phyloP scores from a whole-genome alignment of 2,888 invertebrate genomes.

The Zygothrica quintamaculata region DNA sequence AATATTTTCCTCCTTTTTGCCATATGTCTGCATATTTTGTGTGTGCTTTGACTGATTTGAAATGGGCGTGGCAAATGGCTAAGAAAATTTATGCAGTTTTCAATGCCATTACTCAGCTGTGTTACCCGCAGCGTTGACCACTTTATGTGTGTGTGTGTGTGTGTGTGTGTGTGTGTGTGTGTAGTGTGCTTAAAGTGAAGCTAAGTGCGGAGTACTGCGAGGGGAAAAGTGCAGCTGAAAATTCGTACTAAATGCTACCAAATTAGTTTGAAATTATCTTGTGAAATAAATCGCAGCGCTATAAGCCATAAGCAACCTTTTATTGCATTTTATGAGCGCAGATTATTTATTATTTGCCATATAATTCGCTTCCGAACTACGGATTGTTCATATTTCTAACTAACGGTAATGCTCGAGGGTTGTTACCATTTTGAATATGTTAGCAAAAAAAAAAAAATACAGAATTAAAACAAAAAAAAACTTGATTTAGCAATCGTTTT shows the following conservation, averaged over 20 bases:
- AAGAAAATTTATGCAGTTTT: slow-evolving; percentile 73
- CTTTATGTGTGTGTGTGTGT: background rate
- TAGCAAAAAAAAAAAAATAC: slow-evolving; percentile 2
- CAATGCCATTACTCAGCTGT: slow-evolving; percentile 75
- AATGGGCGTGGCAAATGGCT: slow-evolving; percentile 54
- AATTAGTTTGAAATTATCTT: slow-evolving; percentile 76
- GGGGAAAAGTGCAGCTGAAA: slow-evolving; percentile 39
- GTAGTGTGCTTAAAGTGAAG: background rate
- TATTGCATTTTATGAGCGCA: slow-evolving; percentile 74
- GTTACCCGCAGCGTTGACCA: slow-evolving; percentile 33
- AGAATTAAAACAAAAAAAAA: slow-evolving; percentile 2
- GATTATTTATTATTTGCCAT: slow-evolving; percentile 77
- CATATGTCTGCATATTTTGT: slow-evolving; percentile 37
- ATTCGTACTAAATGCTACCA: slow-evolving; percentile 75
- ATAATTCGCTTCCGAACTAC: slow-evolving; percentile 77
- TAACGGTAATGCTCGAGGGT: slow-evolving; percentile 36
- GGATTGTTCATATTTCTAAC: slow-evolving; percentile 36
- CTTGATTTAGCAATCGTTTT: slow-evolving; percentile 15
- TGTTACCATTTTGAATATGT: slow-evolving; percentile 17
- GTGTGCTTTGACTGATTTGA: slow-evolving; percentile 61
- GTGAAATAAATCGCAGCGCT: slow-evolving; percentile 69
- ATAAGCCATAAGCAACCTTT: slow-evolving; percentile 61
- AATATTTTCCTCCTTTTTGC: slow-evolving; percentile 9
- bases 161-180: slow-evolving; percentile 4
- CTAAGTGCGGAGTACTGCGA: background rate